phyloP scores from a whole-genome alignment of 1,140 invertebrate species.

The Pomacea maculata region DNA sequence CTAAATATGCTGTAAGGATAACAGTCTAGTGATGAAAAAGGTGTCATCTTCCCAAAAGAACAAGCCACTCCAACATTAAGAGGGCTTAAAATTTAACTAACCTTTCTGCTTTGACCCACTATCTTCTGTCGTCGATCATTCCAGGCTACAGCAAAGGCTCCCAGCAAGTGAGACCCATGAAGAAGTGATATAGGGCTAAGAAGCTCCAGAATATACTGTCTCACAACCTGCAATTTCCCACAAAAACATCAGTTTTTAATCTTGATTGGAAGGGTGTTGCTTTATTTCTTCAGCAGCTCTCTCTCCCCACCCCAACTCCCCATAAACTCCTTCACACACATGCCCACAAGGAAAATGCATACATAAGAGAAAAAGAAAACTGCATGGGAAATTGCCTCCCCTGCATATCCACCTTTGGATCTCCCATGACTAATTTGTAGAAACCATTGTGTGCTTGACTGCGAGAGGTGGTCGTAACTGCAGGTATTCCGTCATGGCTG shows the following conservation, averaged over 20 bases:
- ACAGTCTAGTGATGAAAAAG: too few species aligned
- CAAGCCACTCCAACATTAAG: too few species aligned
- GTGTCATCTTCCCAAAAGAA: too few species aligned
- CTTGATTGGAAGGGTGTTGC: background rate
- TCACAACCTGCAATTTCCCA: conserved; percentile 69
- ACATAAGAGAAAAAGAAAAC: too few species aligned
- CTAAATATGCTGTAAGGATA: too few species aligned
- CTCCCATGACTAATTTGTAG: conserved; percentile 61
- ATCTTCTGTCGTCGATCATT: conserved; percentile 74
- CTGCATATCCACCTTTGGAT: conserved; percentile 49
- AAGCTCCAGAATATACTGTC: conserved; percentile 84
- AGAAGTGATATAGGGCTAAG: conserved; percentile 87
- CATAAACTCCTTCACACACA: background rate
- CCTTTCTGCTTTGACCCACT: conserved; percentile 10
- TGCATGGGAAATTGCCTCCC: too few species aligned
- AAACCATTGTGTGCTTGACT: conserved; percentile 5
- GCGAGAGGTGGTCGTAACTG: background rate
- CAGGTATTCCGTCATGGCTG: conserved; percentile 19
- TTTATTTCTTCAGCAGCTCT: background rate
- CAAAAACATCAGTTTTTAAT: background rate
- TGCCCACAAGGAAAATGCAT: background rate
- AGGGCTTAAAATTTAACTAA: background rate
- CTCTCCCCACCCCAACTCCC: background rate
- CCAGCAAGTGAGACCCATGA: conserved; percentile 84
- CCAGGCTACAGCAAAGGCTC: conserved; percentile 89